Base-by-base conservation (phyloP, 2,113 vertebrate genomes). In the Heterochromis multidens region DNA sequence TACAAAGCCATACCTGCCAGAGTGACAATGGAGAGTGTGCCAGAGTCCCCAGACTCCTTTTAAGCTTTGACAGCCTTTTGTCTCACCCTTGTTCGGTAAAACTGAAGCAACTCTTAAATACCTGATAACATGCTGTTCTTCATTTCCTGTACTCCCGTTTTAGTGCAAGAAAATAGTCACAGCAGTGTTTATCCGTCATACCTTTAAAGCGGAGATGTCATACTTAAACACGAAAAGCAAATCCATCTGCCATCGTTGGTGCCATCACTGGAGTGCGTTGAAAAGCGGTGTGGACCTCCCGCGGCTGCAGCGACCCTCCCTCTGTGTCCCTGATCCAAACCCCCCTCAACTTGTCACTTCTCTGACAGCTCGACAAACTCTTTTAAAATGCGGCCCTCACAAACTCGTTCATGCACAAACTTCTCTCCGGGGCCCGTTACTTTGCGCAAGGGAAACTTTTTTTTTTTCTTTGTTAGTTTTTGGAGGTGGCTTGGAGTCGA, bases 181-280 rank as follows among this genome's bases (percentile, higher is more conserved):
- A 67, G 81, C n/a, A 40, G 54, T 23, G 49, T 87, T 23, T 76
- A 49, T 78, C 79, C 77, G 85, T 89, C 92, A 91, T 95, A 96
- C 95, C 95, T 96, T 92, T 87, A 92, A 84, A 84, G 60, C 85
- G 89, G 81, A 92, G 94, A 93, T 91, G 94, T 89, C 94, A 94
- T 92, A 91, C 60, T 89, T 89, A 95, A 92, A 87, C 33, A 89
- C 21, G 83, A 74, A 86, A 91, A 89, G 85, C 88, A 93, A 92
- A 91, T 95, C 94, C 94, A 81, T 93, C 77, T 81, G 92, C 91
- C 84, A 57, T 86, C 91, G 80, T 58, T 60, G 93, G 90, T 92
- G 92, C 85, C 95, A 94, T 70, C 74, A 77, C 87, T 87, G 80
- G 92, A 91, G 89, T 89, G 90, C 82, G 91, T 74, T 65, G 93